These are phyloP conservation scores for Cyprinodon variegatus DNA, from an alignment of 2,113 vertebrate species.

Conservation along the genomic window DNA sequence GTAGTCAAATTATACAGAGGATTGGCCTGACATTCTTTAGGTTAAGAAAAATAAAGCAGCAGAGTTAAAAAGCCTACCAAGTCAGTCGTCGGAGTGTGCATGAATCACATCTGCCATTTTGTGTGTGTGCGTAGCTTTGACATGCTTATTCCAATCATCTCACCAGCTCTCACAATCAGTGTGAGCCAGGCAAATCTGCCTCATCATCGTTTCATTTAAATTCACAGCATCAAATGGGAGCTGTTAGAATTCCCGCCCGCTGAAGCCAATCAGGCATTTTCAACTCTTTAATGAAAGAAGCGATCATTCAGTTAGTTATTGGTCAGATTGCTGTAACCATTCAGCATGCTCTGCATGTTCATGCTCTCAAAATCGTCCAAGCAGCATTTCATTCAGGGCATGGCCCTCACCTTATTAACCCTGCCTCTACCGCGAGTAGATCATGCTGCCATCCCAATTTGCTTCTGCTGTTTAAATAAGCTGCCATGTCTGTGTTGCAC, in stretches of 20 bases:
- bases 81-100: conserved; percentile 13
- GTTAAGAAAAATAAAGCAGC: background rate
- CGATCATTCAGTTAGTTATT: conserved; percentile 7
- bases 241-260: conserved; percentile 16
- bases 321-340: conserved; percentile 7
- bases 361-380: conserved; percentile 17
- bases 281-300: background rate
- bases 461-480: background rate
- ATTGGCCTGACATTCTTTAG: background rate
- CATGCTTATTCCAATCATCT: background rate
- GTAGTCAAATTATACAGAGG: too few species aligned
- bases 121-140: background rate
- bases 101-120: conserved; percentile 13
- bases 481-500: conserved; percentile 12
- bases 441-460: conserved; percentile 23
- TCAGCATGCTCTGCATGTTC: conserved; percentile 11
- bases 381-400: conserved; percentile 2
- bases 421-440: conserved; percentile 19
- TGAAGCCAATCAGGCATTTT: conserved; percentile 17
- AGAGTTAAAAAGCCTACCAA: conserved; percentile 23
- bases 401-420: conserved; percentile 35
- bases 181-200: conserved; percentile 7
- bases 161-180: conserved; percentile 21
- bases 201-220: conserved; percentile 34
- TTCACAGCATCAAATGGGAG: conserved; percentile 23